Evolutionary conservation across 2,888 invertebrate species (phyloP), one percentile per base, ranked within the genome.

Genomic region (Drosophila demipolita): DNA sequence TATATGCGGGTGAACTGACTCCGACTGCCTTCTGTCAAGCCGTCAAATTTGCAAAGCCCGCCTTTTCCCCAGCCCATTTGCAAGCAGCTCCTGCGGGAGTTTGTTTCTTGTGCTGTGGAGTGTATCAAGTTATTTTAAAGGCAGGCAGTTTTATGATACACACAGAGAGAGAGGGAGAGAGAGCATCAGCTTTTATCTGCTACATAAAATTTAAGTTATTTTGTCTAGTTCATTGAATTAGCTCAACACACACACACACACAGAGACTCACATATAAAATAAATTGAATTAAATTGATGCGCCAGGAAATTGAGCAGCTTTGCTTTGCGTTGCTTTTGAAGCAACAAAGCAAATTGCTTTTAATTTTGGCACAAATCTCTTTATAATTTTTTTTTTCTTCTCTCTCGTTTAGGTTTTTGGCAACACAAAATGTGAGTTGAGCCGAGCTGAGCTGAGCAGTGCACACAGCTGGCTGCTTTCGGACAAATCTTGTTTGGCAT

Each of bases 211-310:
- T 77, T 71, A 85, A 83, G 75, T 72, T 82, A 85, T 82, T 80
- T 85, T 74, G 81, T 73, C 73, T 82, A 79, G 80, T 82, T 82
- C 71, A 85, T 85, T 87, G 87, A 87, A 82, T 85, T 85, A 85
- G 85, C 79, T 52, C 58, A 29, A 38, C 38, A 70, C 49, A 69
- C 52, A 61, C 52, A 42, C 26, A 26, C 15, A 36, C 35, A 59
- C n/a, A 66, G 26, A 20, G 20, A 5, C 11, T 59, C 17, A 63
- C 45, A 49, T 29, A 70, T 63, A 54, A 71, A 87, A 84, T 82
- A 85, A 80, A 87, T 87, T 84, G 80, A 87, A 85, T 87, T 85
- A 85, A 85, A 87, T 76, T 76, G 85, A 75, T 83, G 80, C 60
- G 72, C 71, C 59, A 33, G 75, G 57, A 80, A 82, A 80, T 80